Base-by-base conservation (phyloP, 2,888 invertebrate species). In the Macrosiphum euphorbiae region DNA sequence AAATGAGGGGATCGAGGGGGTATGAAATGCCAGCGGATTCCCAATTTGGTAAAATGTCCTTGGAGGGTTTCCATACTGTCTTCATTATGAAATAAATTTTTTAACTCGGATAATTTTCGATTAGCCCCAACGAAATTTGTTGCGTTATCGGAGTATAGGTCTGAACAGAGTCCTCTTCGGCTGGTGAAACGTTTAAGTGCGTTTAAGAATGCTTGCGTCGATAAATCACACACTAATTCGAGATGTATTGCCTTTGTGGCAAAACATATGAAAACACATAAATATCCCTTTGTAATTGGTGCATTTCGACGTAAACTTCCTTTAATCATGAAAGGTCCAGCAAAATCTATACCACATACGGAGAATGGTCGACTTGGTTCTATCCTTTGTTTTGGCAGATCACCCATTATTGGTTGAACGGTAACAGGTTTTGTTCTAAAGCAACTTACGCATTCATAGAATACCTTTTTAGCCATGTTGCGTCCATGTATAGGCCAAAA, bases 401-500 rank as follows among this genome's bases (percentile, higher is more conserved):
- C 13, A 50, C 50, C 50, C 50, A 50, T 50, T 50, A 13, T 50
- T 50, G 13, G 50, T 50, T 50, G 50, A 50, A 50, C 50, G 50
- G 50, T 50, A 50, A 50, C 50, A 50, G 50, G 87, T 20, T 52
- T 50, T n/a, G 50, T 52, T 87, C 20, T 87, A 87, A 87, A 87
- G n/a, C 52, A 87, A n/a, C 52, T 11, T 20, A 87, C 20, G 50
- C 52, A 87, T n/a, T 52, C 50, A 52, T 87, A 28, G 50, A 87
- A 50, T n/a, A 87, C 20, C 1, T 50, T 52, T n/a, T n/a, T 50
- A 2, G 87, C 87, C 50, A 87, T 87, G 50, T 24, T 87, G 16
- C 87, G 87, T 52, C 87, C 87, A n/a, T 87, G 50, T 50, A 87
- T n/a, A 20, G 87, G n/a, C 87, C 87, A 87, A 52, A 52, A 87